phyloP scores from a whole-genome alignment of 2,113 vertebrate species.

The Spilogale gracilis region DNA sequence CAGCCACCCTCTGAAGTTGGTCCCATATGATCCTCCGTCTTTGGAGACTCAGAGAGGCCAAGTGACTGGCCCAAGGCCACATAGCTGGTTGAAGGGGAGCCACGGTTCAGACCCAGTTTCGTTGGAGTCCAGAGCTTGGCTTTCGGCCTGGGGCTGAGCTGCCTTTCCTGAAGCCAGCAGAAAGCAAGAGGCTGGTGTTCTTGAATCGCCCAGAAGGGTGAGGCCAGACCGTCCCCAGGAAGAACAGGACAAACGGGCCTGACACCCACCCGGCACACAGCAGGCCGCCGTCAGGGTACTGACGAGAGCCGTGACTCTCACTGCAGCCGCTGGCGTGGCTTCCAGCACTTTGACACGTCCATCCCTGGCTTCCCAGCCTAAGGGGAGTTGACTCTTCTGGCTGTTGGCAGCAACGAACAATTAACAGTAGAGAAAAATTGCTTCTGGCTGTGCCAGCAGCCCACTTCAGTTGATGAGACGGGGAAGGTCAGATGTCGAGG shows the following conservation, averaged over 20 bases:
- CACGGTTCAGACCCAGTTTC: background rate
- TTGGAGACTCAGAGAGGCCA: background rate
- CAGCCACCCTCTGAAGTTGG: background rate
- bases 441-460: slow-evolving; percentile 58
- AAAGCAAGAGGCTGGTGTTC: background rate
- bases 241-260: background rate
- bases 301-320: background rate
- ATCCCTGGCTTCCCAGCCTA: slow-evolving; percentile 47
- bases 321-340: background rate
- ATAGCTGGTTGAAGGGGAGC: background rate
- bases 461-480: slow-evolving; percentile 70
- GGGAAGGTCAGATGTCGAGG: slow-evolving; percentile 12
- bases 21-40: background rate
- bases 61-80: background rate
- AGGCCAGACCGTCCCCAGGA: background rate
- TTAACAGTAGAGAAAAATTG: slow-evolving; percentile 60
- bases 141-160: background rate
- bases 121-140: background rate
- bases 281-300: background rate
- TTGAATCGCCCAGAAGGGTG: background rate
- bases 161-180: background rate
- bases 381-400: background rate
- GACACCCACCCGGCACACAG: background rate
- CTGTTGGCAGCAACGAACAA: slow-evolving; percentile 49
- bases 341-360: background rate